Evolutionary conservation across 1,140 invertebrate genomes (phyloP), one percentile per base, ranked within the genome.

Genomic region (Tachypleus tridentatus): DNA sequence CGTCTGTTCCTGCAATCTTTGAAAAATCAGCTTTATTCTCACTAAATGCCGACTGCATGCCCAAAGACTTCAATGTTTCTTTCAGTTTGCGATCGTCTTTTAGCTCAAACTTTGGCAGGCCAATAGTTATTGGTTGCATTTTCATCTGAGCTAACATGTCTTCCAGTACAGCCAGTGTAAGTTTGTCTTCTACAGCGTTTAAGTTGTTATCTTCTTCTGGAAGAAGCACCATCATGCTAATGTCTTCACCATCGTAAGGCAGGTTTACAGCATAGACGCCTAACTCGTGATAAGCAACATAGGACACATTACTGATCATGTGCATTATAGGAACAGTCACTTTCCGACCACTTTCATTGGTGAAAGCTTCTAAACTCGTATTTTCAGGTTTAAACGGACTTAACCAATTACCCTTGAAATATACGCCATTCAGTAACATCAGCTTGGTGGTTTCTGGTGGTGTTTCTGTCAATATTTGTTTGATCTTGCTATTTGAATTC

Each of bases 11-110:
- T 29, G 29, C 29, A 10, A 66, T 66, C 52, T 53, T 51, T 2
- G 54, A 50, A 10, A 66, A 56, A 62, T 66, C 62, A 29, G 62
- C 63, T 49, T 51, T 5, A 3, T 5, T 6, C 6, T n/a, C 4
- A 48, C 47, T 53, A 57, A 68, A 68, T 9, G 53, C 57, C 5
- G 59, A 49, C 47, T 61, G 5, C 4, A 66, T 56, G 7, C 67
- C 67, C 10, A 68, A 49, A 11, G 6, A 5, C 4, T 10, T 50
- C 6, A 68, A 57, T 4, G 10, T 47, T 48, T 48, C 47, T 10
- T 66, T 56, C 8, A 54, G n/a, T 9, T n/a, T 54, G n/a, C 53
- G 53, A 9, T n/a, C 53, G n/a, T 54, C n/a, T 9, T n/a, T 61
- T 4, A 8, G 51, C 29, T 61, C 7, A 7, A 5, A 7, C 3